Evolutionary conservation across 1,140 invertebrate genomes (phyloP).

Genomic region (Drosophila sucinea): DNA sequence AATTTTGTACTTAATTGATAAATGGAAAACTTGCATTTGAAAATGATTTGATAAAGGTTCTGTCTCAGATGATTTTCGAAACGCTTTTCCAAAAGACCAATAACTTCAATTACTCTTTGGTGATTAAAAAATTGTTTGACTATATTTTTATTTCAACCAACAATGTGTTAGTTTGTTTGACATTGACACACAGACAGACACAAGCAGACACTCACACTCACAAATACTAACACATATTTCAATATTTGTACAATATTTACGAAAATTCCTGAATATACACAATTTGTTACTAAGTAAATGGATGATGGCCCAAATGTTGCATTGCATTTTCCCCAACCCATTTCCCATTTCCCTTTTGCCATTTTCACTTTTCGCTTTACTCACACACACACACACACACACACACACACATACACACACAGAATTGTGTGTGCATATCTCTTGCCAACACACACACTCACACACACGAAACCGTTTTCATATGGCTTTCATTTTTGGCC

Average conservation of each 20-base stretch:
- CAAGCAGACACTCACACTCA: conserved; percentile 27
- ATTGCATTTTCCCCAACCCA: neutral
- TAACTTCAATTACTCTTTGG: neutral
- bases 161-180: neutral
- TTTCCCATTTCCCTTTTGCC: neutral
- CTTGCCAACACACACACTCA: no score
- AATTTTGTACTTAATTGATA: no score
- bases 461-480: neutral
- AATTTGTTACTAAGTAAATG: conserved; percentile 5
- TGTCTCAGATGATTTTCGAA: no score
- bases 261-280: conserved; percentile 11
- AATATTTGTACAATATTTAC: conserved; percentile 11
- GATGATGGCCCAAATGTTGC: conserved; percentile 7
- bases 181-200: neutral
- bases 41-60: no score
- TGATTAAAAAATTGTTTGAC: neutral
- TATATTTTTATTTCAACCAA: neutral
- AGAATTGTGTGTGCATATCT: neutral
- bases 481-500: conserved; percentile 9
- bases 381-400: neutral
- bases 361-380: neutral
- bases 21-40: no score
- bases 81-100: no score
- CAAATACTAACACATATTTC: neutral
- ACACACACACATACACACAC: neutral